Evolutionary conservation across 2,113 vertebrate genomes (phyloP).

Genomic region (Chionis minor): DNA sequence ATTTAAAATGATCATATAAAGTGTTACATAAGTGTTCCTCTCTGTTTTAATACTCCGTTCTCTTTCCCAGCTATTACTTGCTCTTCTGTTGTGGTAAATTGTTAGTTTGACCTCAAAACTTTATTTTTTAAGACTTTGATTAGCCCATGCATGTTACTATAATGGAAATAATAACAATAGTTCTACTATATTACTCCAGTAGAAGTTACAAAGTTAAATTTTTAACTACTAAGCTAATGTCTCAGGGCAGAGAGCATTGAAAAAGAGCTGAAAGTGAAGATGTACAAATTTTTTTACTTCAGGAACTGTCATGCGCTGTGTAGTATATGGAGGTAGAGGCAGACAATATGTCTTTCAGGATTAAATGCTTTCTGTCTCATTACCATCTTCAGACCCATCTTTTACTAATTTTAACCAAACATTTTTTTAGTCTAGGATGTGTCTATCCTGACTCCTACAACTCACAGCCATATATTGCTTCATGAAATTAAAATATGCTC

Average conservation of each 20-base stretch:
- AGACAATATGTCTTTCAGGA: neutral
- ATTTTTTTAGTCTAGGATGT: neutral
- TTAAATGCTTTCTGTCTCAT: neutral
- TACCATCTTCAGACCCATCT: neutral
- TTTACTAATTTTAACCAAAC: neutral
- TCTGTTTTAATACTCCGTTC: neutral
- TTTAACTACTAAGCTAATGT: neutral
- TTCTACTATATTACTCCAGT: neutral
- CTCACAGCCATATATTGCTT: neutral
- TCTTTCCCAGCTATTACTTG: neutral
- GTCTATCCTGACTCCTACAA: neutral
- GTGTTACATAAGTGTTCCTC: neutral
- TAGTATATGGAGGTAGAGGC: neutral
- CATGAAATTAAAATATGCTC: neutral
- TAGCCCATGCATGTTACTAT: neutral
- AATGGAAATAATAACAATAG: neutral
- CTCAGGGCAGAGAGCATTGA: neutral
- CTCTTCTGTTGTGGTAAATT: neutral
- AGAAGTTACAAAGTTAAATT: neutral
- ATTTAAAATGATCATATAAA: neutral
- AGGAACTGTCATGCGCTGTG: neutral
- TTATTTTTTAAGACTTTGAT: neutral
- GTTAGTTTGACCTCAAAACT: neutral
- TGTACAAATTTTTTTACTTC: rapidly evolving
- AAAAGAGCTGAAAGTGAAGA: neutral